Percentiles rank a stretch among this genome's conserved stretches.
Evolutionary conservation across 2,797 vertebrate species (phyloP).

Genomic region (Bryconaethiops microstoma): DNA sequence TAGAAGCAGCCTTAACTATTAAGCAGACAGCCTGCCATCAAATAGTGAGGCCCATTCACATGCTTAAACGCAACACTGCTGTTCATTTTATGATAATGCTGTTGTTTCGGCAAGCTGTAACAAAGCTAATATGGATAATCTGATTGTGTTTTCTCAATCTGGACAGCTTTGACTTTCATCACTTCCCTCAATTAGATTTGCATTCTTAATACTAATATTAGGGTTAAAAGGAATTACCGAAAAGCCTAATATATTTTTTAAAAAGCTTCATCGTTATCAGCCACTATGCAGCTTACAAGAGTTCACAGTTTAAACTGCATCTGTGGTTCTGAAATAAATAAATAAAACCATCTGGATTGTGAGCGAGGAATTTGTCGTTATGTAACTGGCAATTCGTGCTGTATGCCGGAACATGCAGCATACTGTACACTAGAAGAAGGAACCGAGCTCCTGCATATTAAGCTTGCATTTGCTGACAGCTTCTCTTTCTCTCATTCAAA

Average conservation of each 20-base stretch:
- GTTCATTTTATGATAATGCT: slow-evolving; percentile 21
- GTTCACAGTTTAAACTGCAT: not conserved
- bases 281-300: slow-evolving; percentile 50
- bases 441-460: slow-evolving; percentile 19
- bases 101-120: slow-evolving; percentile 42
- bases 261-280: slow-evolving; percentile 67
- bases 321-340: not conserved
- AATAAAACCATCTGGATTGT: slow-evolving; percentile 5
- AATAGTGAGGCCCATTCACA: not conserved
- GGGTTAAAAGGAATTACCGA: slow-evolving; percentile 71
- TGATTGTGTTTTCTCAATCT: slow-evolving; percentile 68
- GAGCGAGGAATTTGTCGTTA: slow-evolving; percentile 20
- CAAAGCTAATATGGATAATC: slow-evolving; percentile 71
- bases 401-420: not conserved
- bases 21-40: not conserved
- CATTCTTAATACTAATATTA: slow-evolving; percentile 70
- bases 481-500: slow-evolving; percentile 39
- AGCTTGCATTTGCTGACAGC: slow-evolving; percentile 13
- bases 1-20: not conserved
- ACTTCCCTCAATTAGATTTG: slow-evolving; percentile 68
- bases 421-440: slow-evolving; percentile 1
- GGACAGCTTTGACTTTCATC: slow-evolving; percentile 71
- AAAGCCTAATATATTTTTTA: slow-evolving; percentile 63
- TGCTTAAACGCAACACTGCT: not conserved
- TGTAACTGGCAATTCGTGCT: slow-evolving; percentile 24